Evolutionary conservation across 2,113 vertebrate species (phyloP), one percentile per base, ranked within the genome.

Genomic region (Emydocephalus ijimae): DNA sequence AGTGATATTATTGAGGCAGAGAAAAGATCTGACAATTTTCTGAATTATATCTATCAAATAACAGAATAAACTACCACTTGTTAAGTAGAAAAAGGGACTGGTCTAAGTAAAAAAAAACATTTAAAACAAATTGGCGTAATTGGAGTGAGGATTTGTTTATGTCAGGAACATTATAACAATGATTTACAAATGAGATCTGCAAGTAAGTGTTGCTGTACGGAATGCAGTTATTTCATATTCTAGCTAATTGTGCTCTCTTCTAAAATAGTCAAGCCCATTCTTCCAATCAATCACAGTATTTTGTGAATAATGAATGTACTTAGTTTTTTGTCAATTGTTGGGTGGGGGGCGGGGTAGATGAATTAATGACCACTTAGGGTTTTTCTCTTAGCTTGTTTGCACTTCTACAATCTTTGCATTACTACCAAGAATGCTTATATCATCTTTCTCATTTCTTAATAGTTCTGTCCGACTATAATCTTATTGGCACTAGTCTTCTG

Each of bases 11-110:
- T 89, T 92, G 61, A 0, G 0, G 45, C 92, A 74, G 64, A 15
- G 90, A 29, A 8, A 90, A 87, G 61, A 94, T 91, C 43, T 85
- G 74, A 45, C 12, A 56, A 85, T 29, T 85, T 85, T 12, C 45
- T 55, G 5, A 91, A 57, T 50, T 55, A 92, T 2, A 39, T 81
- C 81, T 64, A 52, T 7, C 52, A 95, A 95, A 1, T 6, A 87
- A n/a, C 55, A 34, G 64, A 3, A 2, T 7, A 89, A 89, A 20
- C 2, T 3, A 0, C 0, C 34, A 52, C 43, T 26, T 23, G 48
- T 74, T 85, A 92, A 94, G 43, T 0, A 45, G 56, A 64, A 88
- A 61, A 45, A 55, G 1, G 8, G 50, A 2, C 54, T 21, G 85
- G n/a, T 20, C 39, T 48, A 61, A 87, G 2, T 86, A 43, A 64